These are phyloP conservation scores for Criorhina ranunculi DNA, from an alignment of 2,888 invertebrate genomes.

Conservation along the genomic window DNA sequence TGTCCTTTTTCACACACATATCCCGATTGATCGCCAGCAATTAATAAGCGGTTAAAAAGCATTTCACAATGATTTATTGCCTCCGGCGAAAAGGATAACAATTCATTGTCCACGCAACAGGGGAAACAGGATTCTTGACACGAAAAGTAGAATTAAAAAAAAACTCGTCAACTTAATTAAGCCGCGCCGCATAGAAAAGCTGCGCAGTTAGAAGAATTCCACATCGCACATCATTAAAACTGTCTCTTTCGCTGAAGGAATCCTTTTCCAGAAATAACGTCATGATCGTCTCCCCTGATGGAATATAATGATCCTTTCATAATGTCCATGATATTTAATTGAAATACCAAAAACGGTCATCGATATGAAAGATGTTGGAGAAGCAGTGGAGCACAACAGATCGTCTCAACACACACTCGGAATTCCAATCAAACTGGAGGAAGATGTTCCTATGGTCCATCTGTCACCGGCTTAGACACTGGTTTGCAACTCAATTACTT, in stretches of 20 bases:
- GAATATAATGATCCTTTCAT: conserved; percentile 77
- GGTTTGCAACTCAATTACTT: conserved; percentile 76
- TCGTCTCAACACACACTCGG: conserved; percentile 55
- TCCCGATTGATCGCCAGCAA: conserved; percentile 68
- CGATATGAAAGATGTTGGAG: conserved; percentile 67
- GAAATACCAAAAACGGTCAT: conserved; percentile 77
- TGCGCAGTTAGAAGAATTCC: conserved; percentile 66
- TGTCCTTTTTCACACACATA: conserved; percentile 55
- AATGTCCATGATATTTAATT: conserved; percentile 77
- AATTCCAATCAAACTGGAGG: conserved; percentile 38
- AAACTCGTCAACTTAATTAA: conserved; percentile 69
- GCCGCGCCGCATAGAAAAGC: conserved; percentile 43
- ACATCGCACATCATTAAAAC: conserved; percentile 76
- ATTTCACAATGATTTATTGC: conserved; percentile 66
- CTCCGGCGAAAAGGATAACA: conserved; percentile 70
- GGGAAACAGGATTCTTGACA: conserved; percentile 73
- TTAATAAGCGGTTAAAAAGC: conserved; percentile 67
- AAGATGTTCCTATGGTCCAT: conserved; percentile 53
- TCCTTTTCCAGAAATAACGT: conserved; percentile 71
- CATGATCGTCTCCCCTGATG: conserved; percentile 66
- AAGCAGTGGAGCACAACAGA: conserved; percentile 1
- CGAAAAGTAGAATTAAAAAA: conserved; percentile 1
- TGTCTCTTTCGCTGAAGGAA: conserved; percentile 28
- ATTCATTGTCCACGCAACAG: conserved; percentile 71
- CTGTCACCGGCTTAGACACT: conserved; percentile 66